Conservation (phyloP, 2,888 invertebrate species). For the Stenodera caucasica region DNA sequence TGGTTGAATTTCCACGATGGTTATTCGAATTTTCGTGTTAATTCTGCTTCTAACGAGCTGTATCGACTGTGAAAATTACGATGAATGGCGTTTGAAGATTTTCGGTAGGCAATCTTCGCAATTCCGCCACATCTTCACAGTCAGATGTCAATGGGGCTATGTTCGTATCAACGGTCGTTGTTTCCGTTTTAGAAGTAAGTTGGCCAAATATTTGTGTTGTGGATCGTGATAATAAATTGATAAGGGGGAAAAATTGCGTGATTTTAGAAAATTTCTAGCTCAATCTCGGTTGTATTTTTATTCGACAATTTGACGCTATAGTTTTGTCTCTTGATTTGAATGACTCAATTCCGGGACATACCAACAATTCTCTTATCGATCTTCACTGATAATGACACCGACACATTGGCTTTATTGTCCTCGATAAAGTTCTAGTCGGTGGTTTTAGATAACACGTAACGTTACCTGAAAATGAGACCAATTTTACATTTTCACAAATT, state of each 20-base stretch:
- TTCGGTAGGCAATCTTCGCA: neutral
- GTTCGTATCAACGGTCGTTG: conserved; percentile 17
- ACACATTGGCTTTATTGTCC: neutral
- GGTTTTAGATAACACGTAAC: conserved; percentile 4
- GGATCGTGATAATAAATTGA: too few species aligned
- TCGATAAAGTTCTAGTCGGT: conserved; percentile 9
- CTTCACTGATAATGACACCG: neutral
- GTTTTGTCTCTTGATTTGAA: neutral
- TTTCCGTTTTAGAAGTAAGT: conserved; percentile 8
- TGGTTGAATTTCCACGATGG: conserved; percentile 5
- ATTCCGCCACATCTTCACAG: conserved; percentile 8
- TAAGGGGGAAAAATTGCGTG: too few species aligned
- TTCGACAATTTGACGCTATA: too few species aligned
- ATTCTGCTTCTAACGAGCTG: neutral
- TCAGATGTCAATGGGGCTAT: conserved; percentile 20
- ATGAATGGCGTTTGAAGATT: neutral
- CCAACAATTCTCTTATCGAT: conserved; percentile 1
- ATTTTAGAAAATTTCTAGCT: too few species aligned
- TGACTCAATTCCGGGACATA: neutral
- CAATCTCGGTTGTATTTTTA: too few species aligned
- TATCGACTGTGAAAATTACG: neutral
- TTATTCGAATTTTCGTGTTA: neutral
- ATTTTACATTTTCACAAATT: neutral
- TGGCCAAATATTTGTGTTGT: neutral
- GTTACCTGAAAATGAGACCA: neutral